A percentile compares a stretch with the other conserved stretches of the same genome.
Conservation (phyloP, 1,140 invertebrate genomes). For the Drosophila tsacasi region DNA sequence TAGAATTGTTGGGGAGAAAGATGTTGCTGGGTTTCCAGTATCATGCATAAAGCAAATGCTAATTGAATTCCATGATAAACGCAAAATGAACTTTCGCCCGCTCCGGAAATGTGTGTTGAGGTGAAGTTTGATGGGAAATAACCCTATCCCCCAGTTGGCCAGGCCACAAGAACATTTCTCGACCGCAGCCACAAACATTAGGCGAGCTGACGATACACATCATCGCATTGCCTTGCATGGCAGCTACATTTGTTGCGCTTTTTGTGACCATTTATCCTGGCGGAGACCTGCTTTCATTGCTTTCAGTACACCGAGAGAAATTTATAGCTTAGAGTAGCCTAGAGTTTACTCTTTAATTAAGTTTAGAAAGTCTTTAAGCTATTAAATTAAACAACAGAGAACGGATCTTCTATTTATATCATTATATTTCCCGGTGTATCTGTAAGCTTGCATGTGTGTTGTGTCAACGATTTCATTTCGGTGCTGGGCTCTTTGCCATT, state of each 20-base stretch:
- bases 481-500: slow-evolving; percentile 29
- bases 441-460: slow-evolving; percentile 28
- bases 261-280: slow-evolving; percentile 56
- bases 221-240: slow-evolving; percentile 44
- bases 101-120: slow-evolving; percentile 47
- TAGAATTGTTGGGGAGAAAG: slow-evolving; percentile 5
- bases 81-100: slow-evolving; percentile 47
- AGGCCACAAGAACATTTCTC: slow-evolving; percentile 52
- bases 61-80: slow-evolving; percentile 72
- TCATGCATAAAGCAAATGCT: slow-evolving; percentile 77
- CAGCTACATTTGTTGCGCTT: slow-evolving; percentile 56
- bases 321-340: not conserved
- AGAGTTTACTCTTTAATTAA: not conserved
- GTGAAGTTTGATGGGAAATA: slow-evolving; percentile 15
- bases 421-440: not conserved
- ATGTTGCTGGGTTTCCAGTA: slow-evolving; percentile 31
- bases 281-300: slow-evolving; percentile 1
- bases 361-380: not conserved
- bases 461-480: slow-evolving; percentile 65
- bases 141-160: slow-evolving; percentile 10
- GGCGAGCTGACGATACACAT: slow-evolving; percentile 58
- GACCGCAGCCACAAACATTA: slow-evolving; percentile 66
- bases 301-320: slow-evolving; percentile 3
- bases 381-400: not conserved
- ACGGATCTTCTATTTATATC: not conserved